These are phyloP conservation scores for Branchinecta lynchi DNA, from an alignment of 1,140 invertebrate species.

Conservation along the genomic window DNA sequence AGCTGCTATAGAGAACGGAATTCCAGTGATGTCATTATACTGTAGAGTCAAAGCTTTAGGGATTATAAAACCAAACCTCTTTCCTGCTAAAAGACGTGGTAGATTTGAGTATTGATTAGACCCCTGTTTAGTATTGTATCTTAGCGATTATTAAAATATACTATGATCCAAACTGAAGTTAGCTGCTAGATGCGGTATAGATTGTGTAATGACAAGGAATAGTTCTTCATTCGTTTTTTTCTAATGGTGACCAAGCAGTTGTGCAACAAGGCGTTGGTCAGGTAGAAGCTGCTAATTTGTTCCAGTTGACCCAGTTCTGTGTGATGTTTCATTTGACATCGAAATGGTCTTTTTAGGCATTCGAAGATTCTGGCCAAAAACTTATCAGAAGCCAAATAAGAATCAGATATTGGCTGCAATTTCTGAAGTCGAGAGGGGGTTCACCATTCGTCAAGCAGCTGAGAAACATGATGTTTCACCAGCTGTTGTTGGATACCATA, in stretches of 20 bases:
- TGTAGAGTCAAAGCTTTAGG: constrained; percentile 4
- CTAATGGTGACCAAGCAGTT: no score
- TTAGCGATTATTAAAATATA: no score
- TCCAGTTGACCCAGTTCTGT: background rate
- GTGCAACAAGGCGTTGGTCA: no score
- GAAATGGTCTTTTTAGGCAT: background rate
- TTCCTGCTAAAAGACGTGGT: background rate
- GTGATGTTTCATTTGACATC: background rate
- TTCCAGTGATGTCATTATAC: background rate
- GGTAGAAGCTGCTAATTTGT: no score
- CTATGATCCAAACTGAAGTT: no score
- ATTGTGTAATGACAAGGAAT: no score
- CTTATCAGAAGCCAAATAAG: constrained; percentile 1
- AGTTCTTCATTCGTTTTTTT: no score
- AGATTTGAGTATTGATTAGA: background rate
- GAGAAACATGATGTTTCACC: constrained; percentile 6
- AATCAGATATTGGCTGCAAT: constrained; percentile 3
- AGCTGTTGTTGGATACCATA: constrained; percentile 2
- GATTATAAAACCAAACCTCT: background rate
- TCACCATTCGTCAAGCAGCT: constrained; percentile 8
- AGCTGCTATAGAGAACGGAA: background rate
- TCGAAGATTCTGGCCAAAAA: background rate
- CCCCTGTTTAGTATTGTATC: no score
- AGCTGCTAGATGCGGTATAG: no score
- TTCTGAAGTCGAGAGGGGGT: background rate